Evolutionary conservation across 2,113 vertebrate genomes (phyloP), one percentile per base, ranked within the genome.

Genomic region (Ctenodactylus gundi): DNA sequence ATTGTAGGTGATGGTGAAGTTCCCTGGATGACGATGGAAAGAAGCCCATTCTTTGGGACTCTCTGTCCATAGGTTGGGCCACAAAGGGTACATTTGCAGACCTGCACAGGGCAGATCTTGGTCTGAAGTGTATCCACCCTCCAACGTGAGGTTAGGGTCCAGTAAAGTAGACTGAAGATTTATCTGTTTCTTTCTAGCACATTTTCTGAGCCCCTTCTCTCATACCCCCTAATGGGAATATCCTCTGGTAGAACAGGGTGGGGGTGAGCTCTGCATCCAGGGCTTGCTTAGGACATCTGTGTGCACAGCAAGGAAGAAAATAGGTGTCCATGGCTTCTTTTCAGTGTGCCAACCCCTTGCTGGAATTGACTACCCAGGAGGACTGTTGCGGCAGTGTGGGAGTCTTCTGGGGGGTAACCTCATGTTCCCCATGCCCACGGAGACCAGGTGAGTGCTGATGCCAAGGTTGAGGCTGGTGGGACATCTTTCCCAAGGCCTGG

Each of bases 381-480:
- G 99, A 99, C 96, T 99, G 99, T 98, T 99, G 99, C 4, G 99
- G 99, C 97, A 99, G 99, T 4, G 98, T 99, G 94, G 99, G 99
- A 18, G 98, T 98, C 93, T 99, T 99, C 77, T 99, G 99, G 99
- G 99, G 99, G 18, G 60, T 98, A 5, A 98, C 99, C 95, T 98
- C 97, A 55, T 99, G 99, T 97, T 98, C 98, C 62, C 98, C 99
- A 18, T 99, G 99, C 94, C 99, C 99, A 3, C 97, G 97, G 21
- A 99, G 99, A 98, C 99, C 99, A 98, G 99, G 99, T 99, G 98
- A 99, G 98, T 96, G 60, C 96, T 92, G 95, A 83, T 90, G 73
- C 57, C 82, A 31, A 90, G 11, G 85, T 76, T 29, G 44, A 92
- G 91, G 78, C 95, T 87, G 64, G 73, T 94, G 65, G 76, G 90